Evolutionary conservation across 2,113 vertebrate species (phyloP), one percentile per base, ranked within the genome.

Genomic region (Myiopsitta monachus): DNA sequence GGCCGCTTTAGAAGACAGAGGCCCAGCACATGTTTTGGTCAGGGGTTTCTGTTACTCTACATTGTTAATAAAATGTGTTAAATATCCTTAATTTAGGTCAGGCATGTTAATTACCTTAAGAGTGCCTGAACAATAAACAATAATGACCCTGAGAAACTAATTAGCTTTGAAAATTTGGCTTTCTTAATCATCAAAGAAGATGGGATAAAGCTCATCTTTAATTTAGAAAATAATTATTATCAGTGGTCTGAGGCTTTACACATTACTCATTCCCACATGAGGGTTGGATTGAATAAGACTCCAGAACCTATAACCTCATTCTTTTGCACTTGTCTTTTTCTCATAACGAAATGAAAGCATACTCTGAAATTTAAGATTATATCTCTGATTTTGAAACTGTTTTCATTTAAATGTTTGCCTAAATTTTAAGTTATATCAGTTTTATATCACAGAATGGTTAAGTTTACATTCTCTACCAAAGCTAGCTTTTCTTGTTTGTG

Each of bases 211-310:
- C 92, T 91, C 74, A 87, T 94, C 66, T 92, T 91, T 94, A 94
- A 96, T 95, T 94, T 95, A 89, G 70, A 54, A 77, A 76, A 92
- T 95, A 94, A 82, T 92, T 96, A 95, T 63, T 88, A 91, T 89
- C 91, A 96, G 84, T 89, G 91, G 83, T 96, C 91, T 95, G 92
- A 92, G 90, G 92, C 80, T 85, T 94, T 73, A 72, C 19, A 46
- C 59, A 54, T 95, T 89, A 92, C 74, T 96, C 92, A 95, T 91
- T 91, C 31, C 70, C 77, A 83, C 49, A 87, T 0, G 5, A 70
- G 30, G 41, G 6, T 2, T 92, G 38, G 74, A 76, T 36, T 91
- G 62, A 79, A 33, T 47, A 64, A 78, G 61, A 19, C 22, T 52
- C 18, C 12, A 14, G 36, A 91, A 31, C 22, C 30, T 68, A 19